Evolutionary conservation across 2,888 invertebrate species (phyloP).

Genomic region (Drosophila setosimentum): DNA sequence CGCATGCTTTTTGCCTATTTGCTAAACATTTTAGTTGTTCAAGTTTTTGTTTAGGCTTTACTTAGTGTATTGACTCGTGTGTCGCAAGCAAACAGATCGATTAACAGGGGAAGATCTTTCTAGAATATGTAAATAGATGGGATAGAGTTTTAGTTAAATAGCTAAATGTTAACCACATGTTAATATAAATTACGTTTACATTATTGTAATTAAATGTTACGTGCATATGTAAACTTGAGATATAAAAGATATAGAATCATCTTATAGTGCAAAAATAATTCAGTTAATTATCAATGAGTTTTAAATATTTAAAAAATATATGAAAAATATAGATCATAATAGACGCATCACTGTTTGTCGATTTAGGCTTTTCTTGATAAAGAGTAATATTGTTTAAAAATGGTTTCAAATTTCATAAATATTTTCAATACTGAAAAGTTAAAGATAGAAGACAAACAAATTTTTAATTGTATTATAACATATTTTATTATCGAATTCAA

Average conservation of each 20-base stretch:
- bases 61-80: conserved; percentile 52
- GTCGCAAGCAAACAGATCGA: conserved; percentile 46
- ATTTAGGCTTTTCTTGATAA: neutral
- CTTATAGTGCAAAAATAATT: neutral
- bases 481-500: too few relatives aligned
- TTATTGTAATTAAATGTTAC: neutral
- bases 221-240: neutral
- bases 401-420: neutral
- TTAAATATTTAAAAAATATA: neutral
- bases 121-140: neutral
- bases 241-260: neutral
- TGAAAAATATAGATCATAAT: neutral
- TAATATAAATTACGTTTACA: neutral
- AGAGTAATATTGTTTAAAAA: neutral
- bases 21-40: conserved; percentile 48
- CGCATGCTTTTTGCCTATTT: conserved; percentile 46
- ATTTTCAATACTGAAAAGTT: neutral
- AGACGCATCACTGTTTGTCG: neutral
- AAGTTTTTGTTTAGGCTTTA: conserved; percentile 49
- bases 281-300: neutral
- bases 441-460: too few relatives aligned
- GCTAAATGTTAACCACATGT: neutral
- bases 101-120: conserved; percentile 2
- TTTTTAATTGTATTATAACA: too few relatives aligned
- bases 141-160: neutral